A percentile compares a stretch with the other conserved stretches of the same genome.
Conservation (phyloP, 2,888 invertebrate species). For the Lycaena phlaeas region DNA sequence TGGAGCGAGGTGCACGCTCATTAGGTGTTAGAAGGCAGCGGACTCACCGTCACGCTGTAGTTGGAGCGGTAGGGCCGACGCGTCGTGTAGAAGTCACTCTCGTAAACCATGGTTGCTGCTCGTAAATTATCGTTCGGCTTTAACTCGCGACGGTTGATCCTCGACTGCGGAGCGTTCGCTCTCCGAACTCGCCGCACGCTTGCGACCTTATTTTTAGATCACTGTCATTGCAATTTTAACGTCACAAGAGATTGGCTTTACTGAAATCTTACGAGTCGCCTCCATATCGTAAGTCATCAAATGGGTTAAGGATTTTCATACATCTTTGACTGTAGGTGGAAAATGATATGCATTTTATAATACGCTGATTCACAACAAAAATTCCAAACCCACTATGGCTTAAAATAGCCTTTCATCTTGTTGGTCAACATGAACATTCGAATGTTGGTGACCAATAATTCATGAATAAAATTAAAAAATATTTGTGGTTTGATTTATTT, state of each 20-base stretch:
- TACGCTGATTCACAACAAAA: constrained; percentile 19
- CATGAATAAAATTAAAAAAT: too few species aligned
- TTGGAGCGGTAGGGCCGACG: constrained; percentile 87
- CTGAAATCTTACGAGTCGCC: constrained; percentile 37
- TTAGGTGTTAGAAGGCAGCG: constrained; percentile 36
- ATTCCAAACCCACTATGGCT: constrained; percentile 5
- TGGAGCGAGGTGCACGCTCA: constrained; percentile 55
- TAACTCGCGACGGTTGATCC: constrained; percentile 62
- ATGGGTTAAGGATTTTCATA: constrained; percentile 60
- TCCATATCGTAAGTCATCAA: constrained; percentile 37
- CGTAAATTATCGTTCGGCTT: constrained; percentile 49
- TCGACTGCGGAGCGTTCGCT: constrained; percentile 55
- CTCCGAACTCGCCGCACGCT: constrained; percentile 35
- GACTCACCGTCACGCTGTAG: constrained; percentile 83
- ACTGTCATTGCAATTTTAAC: constrained; percentile 71
- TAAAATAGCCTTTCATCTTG: constrained; percentile 6
- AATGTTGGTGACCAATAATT: too few species aligned
- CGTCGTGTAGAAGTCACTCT: constrained; percentile 92
- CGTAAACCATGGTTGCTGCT: constrained; percentile 87
- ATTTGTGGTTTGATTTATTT: too few species aligned
- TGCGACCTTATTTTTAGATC: constrained; percentile 62
- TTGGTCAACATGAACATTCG: too few species aligned
- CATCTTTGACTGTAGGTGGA: constrained; percentile 20
- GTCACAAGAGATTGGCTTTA: constrained; percentile 49
- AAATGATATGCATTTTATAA: constrained; percentile 29